Conservation (phyloP, 2,888 invertebrate genomes). For the Geotrupes spiniger region DNA sequence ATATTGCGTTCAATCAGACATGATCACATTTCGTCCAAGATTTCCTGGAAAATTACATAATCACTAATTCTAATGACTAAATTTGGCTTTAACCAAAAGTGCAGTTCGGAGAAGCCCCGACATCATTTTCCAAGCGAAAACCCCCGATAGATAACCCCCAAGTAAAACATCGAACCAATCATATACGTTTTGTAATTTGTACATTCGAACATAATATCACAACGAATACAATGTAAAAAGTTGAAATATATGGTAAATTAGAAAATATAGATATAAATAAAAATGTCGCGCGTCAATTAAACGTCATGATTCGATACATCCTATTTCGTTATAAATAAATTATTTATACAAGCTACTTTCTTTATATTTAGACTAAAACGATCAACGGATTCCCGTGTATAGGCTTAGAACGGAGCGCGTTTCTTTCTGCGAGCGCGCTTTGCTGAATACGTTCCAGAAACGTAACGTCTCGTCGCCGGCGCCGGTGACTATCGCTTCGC, state of each 20-base stretch:
- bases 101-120: no score
- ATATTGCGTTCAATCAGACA: no score
- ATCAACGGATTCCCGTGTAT: slow-evolving; percentile 81
- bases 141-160: no score
- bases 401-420: slow-evolving; percentile 91
- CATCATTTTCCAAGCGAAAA: no score
- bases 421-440: slow-evolving; percentile 91
- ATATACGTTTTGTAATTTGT: not conserved
- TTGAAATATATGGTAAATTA: not conserved
- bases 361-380: no score
- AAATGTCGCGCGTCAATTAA: not conserved
- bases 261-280: slow-evolving; percentile 1
- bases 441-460: slow-evolving; percentile 99
- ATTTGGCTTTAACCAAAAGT: no score
- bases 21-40: no score
- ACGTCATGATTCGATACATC: not conserved
- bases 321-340: slow-evolving; percentile 1
- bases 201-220: no score
- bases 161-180: slow-evolving; percentile 10
- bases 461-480: slow-evolving; percentile 97
- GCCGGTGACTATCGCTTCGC: slow-evolving; percentile 97
- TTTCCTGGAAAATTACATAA: no score
- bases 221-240: no score
- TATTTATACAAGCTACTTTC: slow-evolving; percentile 1
- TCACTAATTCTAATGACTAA: no score